Conservation (phyloP, 2,113 vertebrate genomes). For the Coptodon rendalli region DNA sequence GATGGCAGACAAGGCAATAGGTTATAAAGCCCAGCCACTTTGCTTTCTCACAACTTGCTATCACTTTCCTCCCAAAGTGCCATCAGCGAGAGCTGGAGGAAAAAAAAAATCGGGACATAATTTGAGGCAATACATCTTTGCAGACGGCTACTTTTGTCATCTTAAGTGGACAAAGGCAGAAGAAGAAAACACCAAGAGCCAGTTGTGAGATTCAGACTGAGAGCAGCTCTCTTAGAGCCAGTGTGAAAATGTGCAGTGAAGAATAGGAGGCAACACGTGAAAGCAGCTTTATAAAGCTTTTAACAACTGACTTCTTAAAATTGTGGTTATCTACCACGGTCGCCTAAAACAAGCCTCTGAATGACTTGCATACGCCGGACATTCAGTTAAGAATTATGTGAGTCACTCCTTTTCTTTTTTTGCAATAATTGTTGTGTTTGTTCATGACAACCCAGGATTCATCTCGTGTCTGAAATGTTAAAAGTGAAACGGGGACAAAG, state of each 20-base stretch:
- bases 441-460: not conserved
- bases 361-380: not conserved
- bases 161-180: conserved; percentile 41
- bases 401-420: not conserved
- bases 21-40: conserved; percentile 57
- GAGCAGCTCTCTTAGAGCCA: not conserved
- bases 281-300: not conserved
- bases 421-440: not conserved
- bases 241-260: not conserved
- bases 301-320: not conserved
- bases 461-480: not conserved
- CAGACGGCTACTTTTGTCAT: conserved; percentile 55
- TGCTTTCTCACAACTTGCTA: conserved; percentile 50
- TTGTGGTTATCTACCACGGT: not conserved
- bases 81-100: conserved; percentile 30
- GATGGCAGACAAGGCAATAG: conserved; percentile 62
- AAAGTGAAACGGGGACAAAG: not conserved
- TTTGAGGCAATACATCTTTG: conserved; percentile 59
- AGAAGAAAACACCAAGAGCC: not conserved
- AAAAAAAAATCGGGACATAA: conserved; percentile 33
- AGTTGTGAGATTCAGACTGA: not conserved
- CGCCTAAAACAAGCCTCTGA: not conserved
- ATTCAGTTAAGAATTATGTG: not conserved
- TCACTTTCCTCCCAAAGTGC: conserved; percentile 56
- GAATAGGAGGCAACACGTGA: not conserved